Evolutionary conservation across 2,888 invertebrate genomes (phyloP), one percentile per base, ranked within the genome.

Genomic region (Dicyrtomina minuta): DNA sequence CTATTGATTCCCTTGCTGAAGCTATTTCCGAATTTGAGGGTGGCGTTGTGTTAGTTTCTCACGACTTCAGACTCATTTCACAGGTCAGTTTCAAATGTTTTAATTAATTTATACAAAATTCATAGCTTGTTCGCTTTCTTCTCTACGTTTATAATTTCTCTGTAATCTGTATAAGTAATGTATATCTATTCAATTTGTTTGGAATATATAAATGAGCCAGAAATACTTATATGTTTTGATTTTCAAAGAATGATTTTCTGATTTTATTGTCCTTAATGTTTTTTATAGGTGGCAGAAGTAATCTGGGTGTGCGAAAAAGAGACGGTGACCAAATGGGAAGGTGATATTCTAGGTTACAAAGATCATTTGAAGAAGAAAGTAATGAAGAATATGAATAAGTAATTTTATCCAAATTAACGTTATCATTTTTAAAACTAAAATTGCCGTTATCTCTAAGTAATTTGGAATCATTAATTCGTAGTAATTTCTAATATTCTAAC

Each of bases 241-340:
- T n/a, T n/a, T 20, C 53, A 15, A 46, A 20, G 20, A 59, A 56
- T 27, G 15, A 15, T n/a, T 58, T 27, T 22, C 33, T 59, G 12
- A 27, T 59, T 59, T 8, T 60, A 24, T 44, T 60, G n/a, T 39
- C n/a, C 2, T 20, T 60, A 8, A 8, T 22, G 5, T 49, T 33
- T 56, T 43, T 79, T 81, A 60, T 80, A 97, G 96, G 98, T 99
- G 41, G 98, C 98, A 12, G 91, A 99, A 82, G 96, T 96, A 83
- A 98, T 99, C 82, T 99, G 98, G 99, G 91, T 99, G 55, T 99
- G 99, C 83, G 97, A 98, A 82, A 92, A 99, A 75, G 92, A 91
- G 80, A 89, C 91, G 4, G 91, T 96, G 66, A 97, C 96, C 27
- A 96, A 97, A 83, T 99, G 98, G 96, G 89, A 93, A 77, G 96